Evolutionary conservation across 2,888 invertebrate species (phyloP).

Genomic region (Plagodis pulveraria): DNA sequence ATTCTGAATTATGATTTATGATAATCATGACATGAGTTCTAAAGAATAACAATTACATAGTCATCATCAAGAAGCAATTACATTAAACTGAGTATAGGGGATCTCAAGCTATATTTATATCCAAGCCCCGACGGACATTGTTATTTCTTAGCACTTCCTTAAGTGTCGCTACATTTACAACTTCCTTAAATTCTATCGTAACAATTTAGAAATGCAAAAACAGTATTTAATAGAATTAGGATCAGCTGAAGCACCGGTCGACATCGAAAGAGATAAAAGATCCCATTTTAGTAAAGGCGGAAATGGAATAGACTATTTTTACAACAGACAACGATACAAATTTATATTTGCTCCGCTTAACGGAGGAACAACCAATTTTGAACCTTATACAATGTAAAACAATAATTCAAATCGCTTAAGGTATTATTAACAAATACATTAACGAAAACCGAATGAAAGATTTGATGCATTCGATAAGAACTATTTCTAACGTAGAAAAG

Average conservation of each 20-base stretch:
- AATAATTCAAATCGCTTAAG: constrained; percentile 5
- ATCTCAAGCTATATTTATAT: too few relatives aligned
- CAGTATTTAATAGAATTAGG: constrained; percentile 39
- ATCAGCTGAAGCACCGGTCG: constrained; percentile 52
- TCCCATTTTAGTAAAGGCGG: constrained; percentile 72
- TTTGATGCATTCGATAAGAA: constrained; percentile 62
- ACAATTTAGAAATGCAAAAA: constrained; percentile 29
- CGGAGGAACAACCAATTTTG: constrained; percentile 48
- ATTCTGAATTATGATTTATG: too few relatives aligned
- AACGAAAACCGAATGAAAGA: constrained; percentile 21
- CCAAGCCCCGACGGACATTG: too few relatives aligned
- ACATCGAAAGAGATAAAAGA: constrained; percentile 68
- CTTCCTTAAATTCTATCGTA: constrained; percentile 7
- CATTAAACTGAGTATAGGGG: too few relatives aligned
- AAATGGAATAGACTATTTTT: constrained; percentile 78
- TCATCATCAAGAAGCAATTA: too few relatives aligned
- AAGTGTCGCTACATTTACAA: constrained; percentile 13
- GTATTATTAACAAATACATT: background rate
- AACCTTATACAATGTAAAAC: constrained; percentile 53
- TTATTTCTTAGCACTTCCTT: constrained; percentile 8
- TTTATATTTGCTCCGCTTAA: constrained; percentile 50
- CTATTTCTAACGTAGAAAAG: constrained; percentile 65
- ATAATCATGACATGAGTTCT: too few relatives aligned
- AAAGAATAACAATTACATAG: too few relatives aligned
- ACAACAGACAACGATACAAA: constrained; percentile 55